Evolutionary conservation across 2,888 invertebrate genomes (phyloP).

Genomic region (Apeira syringaria): DNA sequence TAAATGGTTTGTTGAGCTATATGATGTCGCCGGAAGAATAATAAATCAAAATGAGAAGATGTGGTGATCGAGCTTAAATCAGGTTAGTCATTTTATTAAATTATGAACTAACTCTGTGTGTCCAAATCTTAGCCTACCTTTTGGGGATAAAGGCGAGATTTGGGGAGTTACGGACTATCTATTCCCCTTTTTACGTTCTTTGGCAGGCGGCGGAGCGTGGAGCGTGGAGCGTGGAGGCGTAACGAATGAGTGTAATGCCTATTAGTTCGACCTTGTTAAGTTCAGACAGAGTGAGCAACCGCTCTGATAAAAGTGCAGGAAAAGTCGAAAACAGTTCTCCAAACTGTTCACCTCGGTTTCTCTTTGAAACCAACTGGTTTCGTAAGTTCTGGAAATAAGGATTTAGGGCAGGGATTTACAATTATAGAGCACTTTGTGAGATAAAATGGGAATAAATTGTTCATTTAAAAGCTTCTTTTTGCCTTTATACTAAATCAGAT

Average conservation of each 20-base stretch:
- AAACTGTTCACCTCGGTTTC: conserved; percentile 20
- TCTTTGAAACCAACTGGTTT: conserved; percentile 21
- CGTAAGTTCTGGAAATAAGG: conserved; percentile 14
- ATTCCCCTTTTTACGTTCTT: conserved; percentile 64
- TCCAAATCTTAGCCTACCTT: conserved; percentile 33
- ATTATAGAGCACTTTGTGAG: conserved; percentile 18
- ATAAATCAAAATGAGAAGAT: no score
- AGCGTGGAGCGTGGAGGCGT: conserved; percentile 71
- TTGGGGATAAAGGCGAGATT: conserved; percentile 47
- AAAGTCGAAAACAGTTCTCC: conserved; percentile 46
- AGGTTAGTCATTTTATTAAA: no score
- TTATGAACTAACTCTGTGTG: conserved; percentile 2
- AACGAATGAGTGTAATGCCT: conserved; percentile 75
- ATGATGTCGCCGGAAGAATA: no score
- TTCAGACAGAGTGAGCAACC: conserved; percentile 68
- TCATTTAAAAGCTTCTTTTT: conserved; percentile 18
- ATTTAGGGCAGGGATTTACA: conserved; percentile 18
- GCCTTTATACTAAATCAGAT: conserved; percentile 4
- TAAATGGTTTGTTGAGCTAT: conserved; percentile 17
- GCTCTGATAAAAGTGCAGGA: conserved; percentile 56
- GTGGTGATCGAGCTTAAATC: no score
- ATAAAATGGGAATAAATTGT: conserved; percentile 15
- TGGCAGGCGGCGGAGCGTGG: conserved; percentile 67
- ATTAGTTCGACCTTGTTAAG: conserved; percentile 77
- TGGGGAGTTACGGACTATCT: conserved; percentile 52